These are phyloP conservation scores for Agrotis ipsilon DNA, from an alignment of 2,888 invertebrate species.

Conservation along the genomic window DNA sequence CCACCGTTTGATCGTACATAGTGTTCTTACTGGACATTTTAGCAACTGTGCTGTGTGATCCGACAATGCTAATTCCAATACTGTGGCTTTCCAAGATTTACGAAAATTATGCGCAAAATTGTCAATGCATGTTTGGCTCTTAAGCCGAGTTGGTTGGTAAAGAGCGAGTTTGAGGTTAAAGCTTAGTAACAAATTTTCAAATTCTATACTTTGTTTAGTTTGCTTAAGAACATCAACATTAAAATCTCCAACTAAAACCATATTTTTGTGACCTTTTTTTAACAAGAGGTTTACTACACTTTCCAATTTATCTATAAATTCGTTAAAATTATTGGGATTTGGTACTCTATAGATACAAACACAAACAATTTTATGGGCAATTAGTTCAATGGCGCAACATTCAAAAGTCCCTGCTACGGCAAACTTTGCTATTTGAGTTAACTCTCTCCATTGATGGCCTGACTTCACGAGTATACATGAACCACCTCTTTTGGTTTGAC, in stretches of 20 bases:
- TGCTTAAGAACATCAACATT: background rate
- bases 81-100: background rate
- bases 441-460: too few relatives aligned
- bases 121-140: background rate
- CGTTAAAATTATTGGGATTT: background rate
- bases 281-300: background rate
- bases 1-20: too few relatives aligned
- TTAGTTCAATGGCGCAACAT: constrained; percentile 5
- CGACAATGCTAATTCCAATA: constrained; percentile 4
- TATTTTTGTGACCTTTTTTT: background rate
- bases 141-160: background rate
- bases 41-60: background rate
- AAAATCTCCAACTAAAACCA: background rate
- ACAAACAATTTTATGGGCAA: background rate
- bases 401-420: background rate
- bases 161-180: constrained; percentile 2
- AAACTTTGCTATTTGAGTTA: too few relatives aligned
- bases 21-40: too few relatives aligned
- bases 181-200: background rate
- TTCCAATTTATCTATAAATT: background rate
- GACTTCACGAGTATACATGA: too few relatives aligned
- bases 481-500: too few relatives aligned
- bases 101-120: constrained; percentile 5
- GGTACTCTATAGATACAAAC: constrained; percentile 3
- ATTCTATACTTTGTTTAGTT: background rate